Evolutionary conservation across 1,140 invertebrate genomes (phyloP), one percentile per base, ranked within the genome.

Genomic region (Epicauta chinensis): DNA sequence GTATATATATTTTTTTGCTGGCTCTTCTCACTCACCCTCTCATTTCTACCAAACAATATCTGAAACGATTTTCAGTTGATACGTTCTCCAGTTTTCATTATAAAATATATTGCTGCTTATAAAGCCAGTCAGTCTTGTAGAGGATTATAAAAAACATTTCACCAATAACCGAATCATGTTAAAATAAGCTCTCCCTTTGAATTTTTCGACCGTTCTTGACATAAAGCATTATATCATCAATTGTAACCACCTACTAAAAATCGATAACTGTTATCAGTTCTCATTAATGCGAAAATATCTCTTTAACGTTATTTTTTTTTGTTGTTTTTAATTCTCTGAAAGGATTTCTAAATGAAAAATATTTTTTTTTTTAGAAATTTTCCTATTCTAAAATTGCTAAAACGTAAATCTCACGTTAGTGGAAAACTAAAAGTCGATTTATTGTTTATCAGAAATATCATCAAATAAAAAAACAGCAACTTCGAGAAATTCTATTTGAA

Each of bases 401-500:
- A 23, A 23, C 23, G 4, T 23, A 23, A 23, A 23, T 23, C 7
- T 23, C 7, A 23, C 7, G 38, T 32, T 13, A 54, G 29, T 35
- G n/a, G 45, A 40, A 30, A 54, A 44, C 36, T 43, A 17, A 38
- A 49, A 36, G 14, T 13, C 36, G 31, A 54, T 54, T 54, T 54
- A 54, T 54, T 54, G 38, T 54, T 48, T 54, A 15, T 48, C 36
- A 40, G 44, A 54, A 39, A 23, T 23, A 49, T 32, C 42, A 37
- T 40, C 31, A 34, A 41, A 54, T 54, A 54, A 54, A 54, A n/a
- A 47, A 49, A 54, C 48, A 41, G 23, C 16, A 38, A 10, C 45
- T 48, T 32, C 32, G 30, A 40, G 44, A 49, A 54, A 49, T 54
- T 54, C 44, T 54, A 54, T 54, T 54, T 54, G 52, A 43, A 39